These are phyloP conservation scores for Eolophus roseicapilla DNA, from an alignment of 2,113 vertebrate species.

Conservation along the genomic window DNA sequence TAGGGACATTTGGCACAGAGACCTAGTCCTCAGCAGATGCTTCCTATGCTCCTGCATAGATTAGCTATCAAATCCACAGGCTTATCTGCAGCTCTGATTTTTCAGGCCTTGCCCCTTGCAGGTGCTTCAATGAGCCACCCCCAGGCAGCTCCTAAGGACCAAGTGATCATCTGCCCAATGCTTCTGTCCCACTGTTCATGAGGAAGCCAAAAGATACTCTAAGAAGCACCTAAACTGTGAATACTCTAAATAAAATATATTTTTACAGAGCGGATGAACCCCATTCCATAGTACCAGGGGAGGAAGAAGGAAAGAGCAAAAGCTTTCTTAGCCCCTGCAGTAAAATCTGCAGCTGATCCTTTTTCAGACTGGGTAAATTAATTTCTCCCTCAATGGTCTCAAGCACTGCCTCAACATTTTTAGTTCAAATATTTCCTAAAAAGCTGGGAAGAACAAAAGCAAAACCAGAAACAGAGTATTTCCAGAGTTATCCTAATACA, in stretches of 20 bases:
- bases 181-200: not conserved
- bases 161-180: not conserved
- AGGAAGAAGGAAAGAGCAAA: not conserved
- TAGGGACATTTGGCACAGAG: not conserved
- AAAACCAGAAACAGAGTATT: slow-evolving; percentile 24
- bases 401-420: not conserved
- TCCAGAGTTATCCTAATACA: slow-evolving; percentile 31
- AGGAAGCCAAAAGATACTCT: not conserved
- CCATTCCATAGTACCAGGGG: not conserved
- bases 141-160: not conserved
- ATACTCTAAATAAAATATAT: not conserved
- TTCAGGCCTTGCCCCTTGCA: not conserved
- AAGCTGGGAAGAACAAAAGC: slow-evolving; percentile 16
- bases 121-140: not conserved
- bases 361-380: not conserved
- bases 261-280: not conserved
- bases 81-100: not conserved
- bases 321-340: not conserved
- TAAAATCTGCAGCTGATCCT: not conserved
- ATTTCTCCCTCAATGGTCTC: not conserved
- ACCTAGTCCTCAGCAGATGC: not conserved
- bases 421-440: slow-evolving; percentile 26
- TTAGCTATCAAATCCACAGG: not conserved
- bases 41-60: not conserved
- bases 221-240: not conserved